Percentiles rank a stretch among this genome's conserved stretches.
phyloP scores from a whole-genome alignment of 2,888 invertebrate species.

The Hirtodrosophila histrioides region DNA sequence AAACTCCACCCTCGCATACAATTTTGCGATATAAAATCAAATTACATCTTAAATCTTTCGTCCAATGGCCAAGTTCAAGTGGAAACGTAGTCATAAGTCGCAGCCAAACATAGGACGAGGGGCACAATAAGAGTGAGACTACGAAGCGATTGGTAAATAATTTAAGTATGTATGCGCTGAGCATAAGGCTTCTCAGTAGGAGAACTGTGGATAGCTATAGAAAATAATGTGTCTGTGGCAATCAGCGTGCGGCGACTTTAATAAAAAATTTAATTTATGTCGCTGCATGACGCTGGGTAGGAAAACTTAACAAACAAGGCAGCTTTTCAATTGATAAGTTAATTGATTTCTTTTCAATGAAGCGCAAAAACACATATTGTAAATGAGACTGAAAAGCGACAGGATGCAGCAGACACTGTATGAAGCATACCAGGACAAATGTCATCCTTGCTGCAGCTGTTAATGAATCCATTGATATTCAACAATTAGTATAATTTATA shows the following conservation, averaged over 20 bases:
- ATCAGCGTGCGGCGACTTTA: slow-evolving; percentile 31
- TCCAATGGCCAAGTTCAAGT: slow-evolving; percentile 64
- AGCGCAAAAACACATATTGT: slow-evolving; percentile 41
- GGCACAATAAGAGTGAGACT: slow-evolving; percentile 40
- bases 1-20: slow-evolving; percentile 6
- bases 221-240: slow-evolving; percentile 3
- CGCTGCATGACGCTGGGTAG: slow-evolving; percentile 47
- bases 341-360: slow-evolving; percentile 61
- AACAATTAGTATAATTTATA: background rate
- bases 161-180: slow-evolving; percentile 60
- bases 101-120: slow-evolving; percentile 5
- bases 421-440: background rate
- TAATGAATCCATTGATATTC: slow-evolving; percentile 17
- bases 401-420: background rate
- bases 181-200: slow-evolving; percentile 7
- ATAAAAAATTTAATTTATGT: slow-evolving; percentile 58
- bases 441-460: slow-evolving; percentile 17
- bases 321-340: slow-evolving; percentile 64
- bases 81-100: slow-evolving; percentile 64
- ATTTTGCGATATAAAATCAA: slow-evolving; percentile 28
- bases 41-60: slow-evolving; percentile 42
- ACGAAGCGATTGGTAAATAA: slow-evolving; percentile 54
- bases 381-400: slow-evolving; percentile 19
- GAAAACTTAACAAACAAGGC: slow-evolving; percentile 24
- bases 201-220: too few relatives aligned